Conservation (phyloP, 2,888 invertebrate genomes). For the Abrostola tripartita region DNA sequence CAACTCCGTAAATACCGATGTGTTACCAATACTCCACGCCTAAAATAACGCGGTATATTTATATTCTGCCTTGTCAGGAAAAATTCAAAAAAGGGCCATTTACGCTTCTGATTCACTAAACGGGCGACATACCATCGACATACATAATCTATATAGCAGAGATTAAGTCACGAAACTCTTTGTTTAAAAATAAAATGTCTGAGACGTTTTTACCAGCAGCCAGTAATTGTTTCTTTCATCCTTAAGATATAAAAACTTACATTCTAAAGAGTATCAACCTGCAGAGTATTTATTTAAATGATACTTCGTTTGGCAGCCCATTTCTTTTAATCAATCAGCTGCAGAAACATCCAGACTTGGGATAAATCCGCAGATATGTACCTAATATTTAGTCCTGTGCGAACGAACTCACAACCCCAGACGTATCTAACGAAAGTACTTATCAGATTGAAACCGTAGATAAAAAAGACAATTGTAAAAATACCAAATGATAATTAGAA, state of each 20-base stretch:
- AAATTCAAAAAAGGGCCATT: slow-evolving; percentile 39
- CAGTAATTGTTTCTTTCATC: slow-evolving; percentile 37
- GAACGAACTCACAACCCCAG: too few relatives aligned
- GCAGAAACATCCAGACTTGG: too few relatives aligned
- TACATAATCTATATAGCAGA: slow-evolving; percentile 16
- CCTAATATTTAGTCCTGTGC: too few relatives aligned
- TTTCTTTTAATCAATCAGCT: too few relatives aligned
- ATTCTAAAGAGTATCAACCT: too few relatives aligned
- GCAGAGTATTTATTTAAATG: too few relatives aligned
- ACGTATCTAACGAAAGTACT: too few relatives aligned
- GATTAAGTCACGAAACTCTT: slow-evolving; percentile 27
- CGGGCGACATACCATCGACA: neutral
- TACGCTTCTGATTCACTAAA: slow-evolving; percentile 35
- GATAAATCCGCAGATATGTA: too few relatives aligned
- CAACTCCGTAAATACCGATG: slow-evolving; percentile 18
- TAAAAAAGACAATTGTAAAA: too few relatives aligned
- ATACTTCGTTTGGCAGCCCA: too few relatives aligned
- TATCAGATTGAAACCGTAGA: too few relatives aligned
- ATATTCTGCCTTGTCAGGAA: slow-evolving; percentile 32
- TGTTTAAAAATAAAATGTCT: slow-evolving; percentile 32
- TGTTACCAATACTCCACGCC: slow-evolving; percentile 1
- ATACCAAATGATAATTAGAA: too few relatives aligned
- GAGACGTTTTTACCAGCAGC: slow-evolving; percentile 17
- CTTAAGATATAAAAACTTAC: slow-evolving; percentile 12
- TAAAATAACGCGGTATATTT: slow-evolving; percentile 41